Conservation (phyloP, 2,113 vertebrate genomes). For the Solea senegalensis region DNA sequence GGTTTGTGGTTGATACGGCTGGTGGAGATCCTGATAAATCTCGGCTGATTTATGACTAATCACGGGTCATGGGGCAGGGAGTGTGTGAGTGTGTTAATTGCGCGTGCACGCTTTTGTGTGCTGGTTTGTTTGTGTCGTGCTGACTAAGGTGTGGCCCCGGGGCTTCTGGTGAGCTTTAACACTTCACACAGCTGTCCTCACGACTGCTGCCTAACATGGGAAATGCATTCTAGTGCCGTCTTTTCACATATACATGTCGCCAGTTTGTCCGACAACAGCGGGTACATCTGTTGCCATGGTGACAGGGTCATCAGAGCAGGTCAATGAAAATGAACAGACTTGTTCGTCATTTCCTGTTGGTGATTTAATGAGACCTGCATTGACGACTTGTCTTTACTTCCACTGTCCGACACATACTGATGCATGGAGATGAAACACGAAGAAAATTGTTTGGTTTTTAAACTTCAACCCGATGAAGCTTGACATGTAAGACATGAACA, state of each 20-base stretch:
- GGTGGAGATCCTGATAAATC: conserved; percentile 29
- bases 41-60: conserved; percentile 59
- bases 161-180: conserved; percentile 67
- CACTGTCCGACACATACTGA: too few species aligned
- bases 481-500: too few species aligned
- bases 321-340: conserved; percentile 49
- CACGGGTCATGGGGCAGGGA: conserved; percentile 20
- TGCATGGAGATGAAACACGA: too few species aligned
- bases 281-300: not conserved
- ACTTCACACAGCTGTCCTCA: conserved; percentile 33
- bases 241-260: conserved; percentile 12
- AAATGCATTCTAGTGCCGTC: conserved; percentile 28
- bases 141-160: conserved; percentile 67
- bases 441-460: too few species aligned
- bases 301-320: conserved; percentile 47
- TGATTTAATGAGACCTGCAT: conserved; percentile 8
- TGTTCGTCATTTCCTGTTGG: conserved; percentile 44
- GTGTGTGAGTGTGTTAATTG: conserved; percentile 17
- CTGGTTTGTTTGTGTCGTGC: conserved; percentile 52
- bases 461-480: too few species aligned
- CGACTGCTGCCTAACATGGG: conserved; percentile 16
- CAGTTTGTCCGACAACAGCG: not conserved
- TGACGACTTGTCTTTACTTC: not conserved
- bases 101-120: not conserved
- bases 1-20: conserved; percentile 19